Evolutionary conservation across 1,140 invertebrate species (phyloP), one percentile per base, ranked within the genome.

Genomic region (Neocloeon triangulifer): DNA sequence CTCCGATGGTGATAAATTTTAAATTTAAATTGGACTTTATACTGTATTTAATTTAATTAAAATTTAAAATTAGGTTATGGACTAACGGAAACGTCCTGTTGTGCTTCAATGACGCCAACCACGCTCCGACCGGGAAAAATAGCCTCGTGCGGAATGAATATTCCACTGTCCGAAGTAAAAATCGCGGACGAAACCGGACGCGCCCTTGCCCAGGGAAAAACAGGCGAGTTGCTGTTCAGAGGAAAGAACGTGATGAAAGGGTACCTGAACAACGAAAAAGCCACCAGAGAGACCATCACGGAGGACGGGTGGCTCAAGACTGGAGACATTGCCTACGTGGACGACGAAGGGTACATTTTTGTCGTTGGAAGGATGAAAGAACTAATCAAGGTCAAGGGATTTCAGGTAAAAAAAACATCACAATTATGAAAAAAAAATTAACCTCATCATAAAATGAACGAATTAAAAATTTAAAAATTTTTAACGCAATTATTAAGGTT

Each of bases 301-400:
- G 37, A 42, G 13, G 66, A 80, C 25, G 73, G 75, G 1, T 85
- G 73, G 66, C 48, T 85, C 7, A 66, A 74, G 35, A 79, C 78
- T 16, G 79, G 79, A n/a, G 77, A 85, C 49, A 59, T 84, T 34
- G 78, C 68, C 1, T 76, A 71, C 45, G 71, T 66, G 39, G 75
- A 82, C 41, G 44, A 62, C 8, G 59, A 77, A 5, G 65, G 64
- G 3, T 65, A 58, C 40, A 64, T 80, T 41, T 76, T 63, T 36
- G 66, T 84, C 39, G 67, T 75, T 1, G 78, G 81, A 44, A 53
- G 78, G 23, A 48, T 78, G 0, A 82, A 82, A 46, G 76, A 81
- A 43, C 50, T 82, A n/a, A n/a, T n/a, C n/a, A n/a, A n/a, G n/a
- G n/a, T n/a, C n/a, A n/a, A n/a, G n/a, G n/a, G n/a, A n/a, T 2